Conservation (phyloP, 2,797 vertebrate species). For the Gastrophryne carolinensis region DNA sequence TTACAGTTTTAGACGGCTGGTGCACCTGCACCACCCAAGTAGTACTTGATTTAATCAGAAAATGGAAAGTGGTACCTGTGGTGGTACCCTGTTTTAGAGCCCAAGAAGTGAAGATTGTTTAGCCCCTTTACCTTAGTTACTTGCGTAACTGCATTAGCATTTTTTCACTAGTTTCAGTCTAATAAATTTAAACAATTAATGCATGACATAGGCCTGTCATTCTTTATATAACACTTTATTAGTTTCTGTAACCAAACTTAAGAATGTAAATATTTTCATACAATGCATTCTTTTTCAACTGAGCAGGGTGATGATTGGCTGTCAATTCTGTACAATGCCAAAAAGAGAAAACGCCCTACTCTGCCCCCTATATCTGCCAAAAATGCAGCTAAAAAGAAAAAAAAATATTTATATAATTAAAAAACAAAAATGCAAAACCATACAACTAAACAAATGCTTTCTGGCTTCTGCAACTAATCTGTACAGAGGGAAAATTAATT, state of each 20-base stretch:
- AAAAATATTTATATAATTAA: conserved; percentile 70
- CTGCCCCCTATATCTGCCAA: conserved; percentile 49
- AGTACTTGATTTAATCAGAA: too few relatives aligned
- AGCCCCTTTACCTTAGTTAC: too few relatives aligned
- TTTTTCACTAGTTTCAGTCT: too few relatives aligned
- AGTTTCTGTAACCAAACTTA: conserved; percentile 99
- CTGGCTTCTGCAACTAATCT: not conserved
- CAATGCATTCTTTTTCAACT: conserved; percentile 81
- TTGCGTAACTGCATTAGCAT: too few relatives aligned
- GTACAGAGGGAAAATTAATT: conserved; percentile 3
- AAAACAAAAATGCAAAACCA: conserved; percentile 9
- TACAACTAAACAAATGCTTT: conserved; percentile 31
- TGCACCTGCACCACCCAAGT: too few relatives aligned
- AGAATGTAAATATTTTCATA: conserved; percentile 99
- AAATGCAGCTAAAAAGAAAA: conserved; percentile 74
- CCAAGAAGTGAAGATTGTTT: too few relatives aligned
- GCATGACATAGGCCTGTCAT: conserved; percentile 43
- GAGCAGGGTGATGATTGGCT: conserved; percentile 61
- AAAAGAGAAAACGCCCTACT: conserved; percentile 54
- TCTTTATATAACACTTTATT: conserved; percentile 99
- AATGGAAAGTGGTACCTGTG: too few relatives aligned
- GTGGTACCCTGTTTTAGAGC: too few relatives aligned
- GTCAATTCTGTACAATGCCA: conserved; percentile 81
- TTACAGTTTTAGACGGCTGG: too few relatives aligned
- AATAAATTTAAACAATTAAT: too few relatives aligned